Conservation (phyloP, 2,888 invertebrate species). For the Enchytraeus crypticus region DNA sequence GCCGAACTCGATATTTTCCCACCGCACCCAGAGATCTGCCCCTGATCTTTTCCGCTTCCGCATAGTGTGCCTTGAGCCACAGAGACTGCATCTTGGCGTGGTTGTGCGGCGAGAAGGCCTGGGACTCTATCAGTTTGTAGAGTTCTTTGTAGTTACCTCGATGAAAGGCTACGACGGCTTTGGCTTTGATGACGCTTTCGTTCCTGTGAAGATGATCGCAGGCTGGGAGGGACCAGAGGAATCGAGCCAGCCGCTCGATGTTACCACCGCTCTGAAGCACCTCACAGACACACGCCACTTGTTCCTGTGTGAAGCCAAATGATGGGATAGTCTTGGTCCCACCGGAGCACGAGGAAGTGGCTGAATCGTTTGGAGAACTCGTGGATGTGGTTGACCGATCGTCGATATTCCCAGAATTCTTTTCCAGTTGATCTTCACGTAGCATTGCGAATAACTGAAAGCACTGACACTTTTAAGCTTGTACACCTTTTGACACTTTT, state of each 20-base stretch:
- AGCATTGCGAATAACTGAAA: too few relatives aligned
- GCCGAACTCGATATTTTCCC: slow-evolving; percentile 76
- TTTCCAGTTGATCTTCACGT: neutral
- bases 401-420: neutral
- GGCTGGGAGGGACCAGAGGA: slow-evolving; percentile 91
- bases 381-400: neutral
- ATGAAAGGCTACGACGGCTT: slow-evolving; percentile 94
- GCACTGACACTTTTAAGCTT: too few relatives aligned
- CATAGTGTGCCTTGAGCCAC: slow-evolving; percentile 97
- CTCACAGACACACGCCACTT: slow-evolving; percentile 98
- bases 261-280: slow-evolving; percentile 89
- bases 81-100: slow-evolving; percentile 75
- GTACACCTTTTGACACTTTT: too few relatives aligned
- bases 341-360: neutral
- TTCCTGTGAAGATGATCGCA: slow-evolving; percentile 92
- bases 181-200: slow-evolving; percentile 94
- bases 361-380: neutral
- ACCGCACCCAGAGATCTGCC: slow-evolving; percentile 76
- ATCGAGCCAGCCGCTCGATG: slow-evolving; percentile 86
- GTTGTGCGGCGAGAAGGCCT: slow-evolving; percentile 78
- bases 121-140: slow-evolving; percentile 85
- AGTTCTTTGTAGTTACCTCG: slow-evolving; percentile 74
- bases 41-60: slow-evolving; percentile 90
- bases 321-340: slow-evolving; percentile 21
- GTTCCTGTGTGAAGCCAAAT: slow-evolving; percentile 78